Base-by-base conservation (phyloP, 1,140 invertebrate species). In the Brevipalpus yothersi region DNA sequence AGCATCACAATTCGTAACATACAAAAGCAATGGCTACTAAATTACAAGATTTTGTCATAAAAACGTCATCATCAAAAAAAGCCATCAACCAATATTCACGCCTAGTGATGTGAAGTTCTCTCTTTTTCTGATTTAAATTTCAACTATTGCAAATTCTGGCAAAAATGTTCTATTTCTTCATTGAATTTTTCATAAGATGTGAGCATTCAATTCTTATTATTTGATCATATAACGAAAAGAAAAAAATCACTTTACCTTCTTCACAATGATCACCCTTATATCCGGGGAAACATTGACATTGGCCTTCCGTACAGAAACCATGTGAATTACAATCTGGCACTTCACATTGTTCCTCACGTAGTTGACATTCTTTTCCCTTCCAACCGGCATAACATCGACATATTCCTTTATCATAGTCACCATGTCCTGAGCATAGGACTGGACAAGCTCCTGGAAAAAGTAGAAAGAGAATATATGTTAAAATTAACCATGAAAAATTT, bases 311-410 rank as follows among this genome's bases (percentile, higher is more conserved):
- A 71, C 90, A 94, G 67, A 90, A 86, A 0, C 93, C 92, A 66
- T 94, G 85, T 2, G 88, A 88, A 68, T 86, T 92, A 71, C 90
- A 92, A 71, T 93, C 88, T 2, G 88, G 83, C 58, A 91, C 82
- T 75, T 92, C 87, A 69, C 86, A 90, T 72, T 90, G 86, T 66
- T 90, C 84, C 68, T 89, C 85, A n/a, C 85, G 76, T 53, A 94
- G 70, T 23, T 84, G 86, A 71, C 94, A 98, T 62, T 76, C 89
- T 70, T 84, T 84, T 55, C 93, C 93, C 72, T 94, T 95, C 85
- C 86, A 97, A 13, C 92, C 92, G 1, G 88, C 84, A 72, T 93
- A 91, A 69, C 94, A 98, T 65, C 87, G 81, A 70, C 92, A 97
- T 69, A 87, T 82, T 51, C 93, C 93, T 65, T 93, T 91, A 59